Conservation (phyloP, 2,113 vertebrate genomes). For the Eulacestoma nigropectus region DNA sequence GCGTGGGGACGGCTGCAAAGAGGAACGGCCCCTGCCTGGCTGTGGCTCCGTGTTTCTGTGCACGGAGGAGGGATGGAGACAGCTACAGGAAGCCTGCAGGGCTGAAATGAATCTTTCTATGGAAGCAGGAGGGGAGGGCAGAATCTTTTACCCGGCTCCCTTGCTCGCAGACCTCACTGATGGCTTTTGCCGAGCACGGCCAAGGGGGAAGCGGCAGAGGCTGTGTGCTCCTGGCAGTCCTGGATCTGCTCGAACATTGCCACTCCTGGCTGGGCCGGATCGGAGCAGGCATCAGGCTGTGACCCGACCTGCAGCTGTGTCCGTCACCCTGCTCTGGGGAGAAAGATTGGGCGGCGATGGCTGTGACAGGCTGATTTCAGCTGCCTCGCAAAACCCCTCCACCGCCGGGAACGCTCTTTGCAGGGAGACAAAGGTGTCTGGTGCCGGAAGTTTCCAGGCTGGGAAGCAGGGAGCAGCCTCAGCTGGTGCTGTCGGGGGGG, state of each 20-base stretch:
- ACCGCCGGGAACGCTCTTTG: neutral
- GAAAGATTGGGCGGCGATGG: neutral
- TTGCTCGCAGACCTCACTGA: neutral
- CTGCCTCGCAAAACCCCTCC: neutral
- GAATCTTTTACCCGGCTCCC: neutral
- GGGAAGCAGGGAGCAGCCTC: slow-evolving; percentile 29
- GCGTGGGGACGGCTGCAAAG: neutral
- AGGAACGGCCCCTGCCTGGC: neutral
- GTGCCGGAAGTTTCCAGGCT: slow-evolving; percentile 18
- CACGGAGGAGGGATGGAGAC: neutral
- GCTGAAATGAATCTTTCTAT: neutral
- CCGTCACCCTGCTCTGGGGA: neutral
- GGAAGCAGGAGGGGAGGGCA: neutral
- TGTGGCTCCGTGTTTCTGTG: neutral
- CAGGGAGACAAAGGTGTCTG: neutral
- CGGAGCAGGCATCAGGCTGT: neutral
- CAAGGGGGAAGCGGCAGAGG: neutral
- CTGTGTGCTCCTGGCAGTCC: neutral
- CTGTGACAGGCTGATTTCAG: neutral
- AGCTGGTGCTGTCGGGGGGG: slow-evolving; percentile 23
- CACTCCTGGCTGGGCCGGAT: neutral
- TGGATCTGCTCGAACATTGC: neutral
- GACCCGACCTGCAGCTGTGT: neutral
- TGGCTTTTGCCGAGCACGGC: neutral
- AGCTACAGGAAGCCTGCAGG: neutral